Evolutionary conservation across 2,113 vertebrate genomes (phyloP).

Genomic region (Channa maculata): DNA sequence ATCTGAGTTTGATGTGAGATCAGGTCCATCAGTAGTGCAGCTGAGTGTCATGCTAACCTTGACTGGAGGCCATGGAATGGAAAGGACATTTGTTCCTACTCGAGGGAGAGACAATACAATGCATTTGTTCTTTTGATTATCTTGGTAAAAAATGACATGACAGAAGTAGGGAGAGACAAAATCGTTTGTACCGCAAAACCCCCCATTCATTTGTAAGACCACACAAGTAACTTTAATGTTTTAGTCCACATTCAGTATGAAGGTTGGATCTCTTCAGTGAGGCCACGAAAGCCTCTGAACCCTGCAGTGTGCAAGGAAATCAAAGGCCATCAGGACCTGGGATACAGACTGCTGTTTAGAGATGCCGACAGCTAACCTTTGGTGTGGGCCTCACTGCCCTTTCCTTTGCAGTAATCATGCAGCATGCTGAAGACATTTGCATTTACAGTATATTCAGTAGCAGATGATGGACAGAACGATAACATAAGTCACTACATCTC

Average conservation of each 20-base stretch:
- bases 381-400: conserved; percentile 74
- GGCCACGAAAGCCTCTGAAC: conserved; percentile 59
- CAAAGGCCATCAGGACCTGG: conserved; percentile 64
- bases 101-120: conserved; percentile 9
- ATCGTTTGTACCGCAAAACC: neutral
- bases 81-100: conserved; percentile 27
- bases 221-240: conserved; percentile 18
- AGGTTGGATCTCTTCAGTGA: conserved; percentile 44
- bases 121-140: conserved; percentile 47
- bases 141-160: conserved; percentile 10
- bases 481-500: conserved; percentile 18
- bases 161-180: conserved; percentile 2
- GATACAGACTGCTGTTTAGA: conserved; percentile 70
- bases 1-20: conserved; percentile 58
- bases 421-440: conserved; percentile 35
- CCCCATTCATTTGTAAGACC: neutral
- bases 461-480: conserved; percentile 38
- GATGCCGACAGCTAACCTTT: conserved; percentile 81
- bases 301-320: conserved; percentile 70
- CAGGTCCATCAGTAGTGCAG: conserved; percentile 65
- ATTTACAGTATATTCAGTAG: conserved; percentile 58
- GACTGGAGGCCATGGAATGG: conserved; percentile 16
- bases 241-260: conserved; percentile 31
- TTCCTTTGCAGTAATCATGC: conserved; percentile 58
- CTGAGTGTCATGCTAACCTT: conserved; percentile 57